phyloP scores from a whole-genome alignment of 2,113 vertebrate species.

The Zapus hudsonius region DNA sequence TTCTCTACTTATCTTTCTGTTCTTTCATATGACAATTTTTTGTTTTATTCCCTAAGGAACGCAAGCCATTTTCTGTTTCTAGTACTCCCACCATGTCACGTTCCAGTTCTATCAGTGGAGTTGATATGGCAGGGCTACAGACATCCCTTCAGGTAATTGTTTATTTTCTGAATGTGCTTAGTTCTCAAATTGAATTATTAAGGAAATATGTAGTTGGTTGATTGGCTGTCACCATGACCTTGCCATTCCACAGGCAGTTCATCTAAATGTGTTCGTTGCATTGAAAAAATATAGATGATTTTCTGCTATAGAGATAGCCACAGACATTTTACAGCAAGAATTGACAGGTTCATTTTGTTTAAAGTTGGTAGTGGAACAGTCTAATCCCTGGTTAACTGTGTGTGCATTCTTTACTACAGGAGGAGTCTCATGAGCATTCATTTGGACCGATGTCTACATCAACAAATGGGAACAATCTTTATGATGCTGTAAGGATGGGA shows the following conservation, averaged over 20 bases:
- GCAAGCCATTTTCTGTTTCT: constrained; percentile 88
- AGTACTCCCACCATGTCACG: constrained; percentile 95
- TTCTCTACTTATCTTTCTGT: constrained; percentile 16
- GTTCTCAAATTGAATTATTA: not conserved
- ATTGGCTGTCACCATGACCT: not conserved
- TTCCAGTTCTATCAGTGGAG: constrained; percentile 95
- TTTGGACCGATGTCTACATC: constrained; percentile 89
- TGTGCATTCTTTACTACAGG: constrained; percentile 83
- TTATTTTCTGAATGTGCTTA: not conserved
- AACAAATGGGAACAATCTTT: constrained; percentile 92
- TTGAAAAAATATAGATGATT: constrained; percentile 1
- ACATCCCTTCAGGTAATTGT: constrained; percentile 91
- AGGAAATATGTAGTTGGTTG: not conserved
- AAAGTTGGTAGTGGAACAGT: not conserved
- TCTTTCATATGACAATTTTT: constrained; percentile 8
- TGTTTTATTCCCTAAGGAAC: constrained; percentile 86
- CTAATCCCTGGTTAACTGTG: not conserved
- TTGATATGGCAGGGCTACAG: constrained; percentile 92
- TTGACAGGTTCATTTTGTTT: constrained; percentile 4
- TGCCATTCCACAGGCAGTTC: not conserved
- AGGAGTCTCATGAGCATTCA: constrained; percentile 92
- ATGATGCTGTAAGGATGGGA: constrained; percentile 94
- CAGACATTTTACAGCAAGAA: constrained; percentile 42
- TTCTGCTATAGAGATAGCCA: constrained; percentile 36
- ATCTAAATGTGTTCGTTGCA: not conserved